A percentile compares a stretch with the other conserved stretches of the same genome.
phyloP scores from a whole-genome alignment of 2,113 vertebrate species.

The Prunella fulvescens region DNA sequence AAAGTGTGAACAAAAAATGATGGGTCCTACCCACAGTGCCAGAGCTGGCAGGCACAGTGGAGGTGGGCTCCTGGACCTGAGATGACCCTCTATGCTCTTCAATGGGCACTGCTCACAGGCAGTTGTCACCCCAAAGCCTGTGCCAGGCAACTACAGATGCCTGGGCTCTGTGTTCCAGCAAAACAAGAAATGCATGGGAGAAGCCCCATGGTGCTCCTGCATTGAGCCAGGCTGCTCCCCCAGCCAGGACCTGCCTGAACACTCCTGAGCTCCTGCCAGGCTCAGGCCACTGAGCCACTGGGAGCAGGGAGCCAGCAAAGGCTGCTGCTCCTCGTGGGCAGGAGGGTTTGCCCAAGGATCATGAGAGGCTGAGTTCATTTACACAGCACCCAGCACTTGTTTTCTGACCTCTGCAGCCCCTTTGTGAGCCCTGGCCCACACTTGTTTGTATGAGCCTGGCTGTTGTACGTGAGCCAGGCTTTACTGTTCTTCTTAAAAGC shows the following conservation, averaged over 20 bases:
- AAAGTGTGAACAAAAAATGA: fast-evolving
- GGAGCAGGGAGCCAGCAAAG: neutral
- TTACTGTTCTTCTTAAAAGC: neutral
- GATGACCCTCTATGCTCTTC: fast-evolving
- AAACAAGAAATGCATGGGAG: fast-evolving
- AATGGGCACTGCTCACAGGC: fast-evolving
- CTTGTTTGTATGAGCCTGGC: neutral
- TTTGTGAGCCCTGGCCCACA: neutral
- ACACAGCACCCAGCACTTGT: neutral
- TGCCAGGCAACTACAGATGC: neutral
- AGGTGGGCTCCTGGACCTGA: neutral
- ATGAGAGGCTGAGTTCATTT: neutral
- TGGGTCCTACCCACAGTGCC: fast-evolving
- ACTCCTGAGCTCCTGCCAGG: fast-evolving
- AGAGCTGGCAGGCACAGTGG: neutral
- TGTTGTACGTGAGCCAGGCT: neutral
- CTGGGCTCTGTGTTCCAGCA: neutral
- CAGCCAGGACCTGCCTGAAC: fast-evolving
- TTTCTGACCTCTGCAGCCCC: neutral
- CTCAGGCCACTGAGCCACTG: fast-evolving
- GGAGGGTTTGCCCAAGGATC: neutral
- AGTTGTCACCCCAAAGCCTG: neutral
- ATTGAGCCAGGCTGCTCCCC: fast-evolving
- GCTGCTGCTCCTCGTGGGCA: neutral
- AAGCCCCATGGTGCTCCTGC: fast-evolving